These are phyloP conservation scores for Tauraco hartlaubi DNA, from an alignment of 2,797 vertebrate genomes.

Conservation along the genomic window DNA sequence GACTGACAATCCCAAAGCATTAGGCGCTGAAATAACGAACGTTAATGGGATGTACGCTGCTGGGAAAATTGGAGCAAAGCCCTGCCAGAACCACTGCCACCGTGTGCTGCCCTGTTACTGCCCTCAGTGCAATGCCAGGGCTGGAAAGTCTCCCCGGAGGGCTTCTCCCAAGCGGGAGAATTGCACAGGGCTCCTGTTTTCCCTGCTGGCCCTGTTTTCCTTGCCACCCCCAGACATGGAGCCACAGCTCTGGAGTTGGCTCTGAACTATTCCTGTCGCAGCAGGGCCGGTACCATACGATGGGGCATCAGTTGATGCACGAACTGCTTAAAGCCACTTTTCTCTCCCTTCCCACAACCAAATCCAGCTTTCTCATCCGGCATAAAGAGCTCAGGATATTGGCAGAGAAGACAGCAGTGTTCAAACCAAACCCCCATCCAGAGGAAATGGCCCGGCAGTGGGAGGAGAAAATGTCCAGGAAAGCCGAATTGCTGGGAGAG, in stretches of 20 bases:
- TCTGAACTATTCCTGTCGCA: neutral
- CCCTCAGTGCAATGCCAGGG: accelerated
- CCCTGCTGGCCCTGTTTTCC: neutral
- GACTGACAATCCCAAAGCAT: neutral
- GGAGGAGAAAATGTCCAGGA: conserved; percentile 37
- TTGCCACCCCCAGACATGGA: accelerated
- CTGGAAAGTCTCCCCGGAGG: neutral
- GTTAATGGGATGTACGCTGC: accelerated
- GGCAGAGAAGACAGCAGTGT: accelerated
- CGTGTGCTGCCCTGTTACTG: neutral
- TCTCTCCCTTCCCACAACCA: neutral
- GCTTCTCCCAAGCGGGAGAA: neutral
- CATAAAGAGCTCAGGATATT: neutral
- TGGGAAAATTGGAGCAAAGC: neutral
- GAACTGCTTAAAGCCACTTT: neutral
- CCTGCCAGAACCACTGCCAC: neutral
- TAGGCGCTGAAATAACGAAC: neutral
- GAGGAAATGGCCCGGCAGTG: neutral
- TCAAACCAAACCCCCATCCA: neutral
- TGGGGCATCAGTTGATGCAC: neutral
- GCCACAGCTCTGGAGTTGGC: neutral
- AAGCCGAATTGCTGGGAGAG: neutral
- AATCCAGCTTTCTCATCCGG: neutral
- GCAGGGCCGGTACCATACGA: accelerated
- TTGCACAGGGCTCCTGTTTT: neutral